Evolutionary conservation across 2,797 vertebrate genomes (phyloP).

Genomic region (Uromys caudimaculatus): DNA sequence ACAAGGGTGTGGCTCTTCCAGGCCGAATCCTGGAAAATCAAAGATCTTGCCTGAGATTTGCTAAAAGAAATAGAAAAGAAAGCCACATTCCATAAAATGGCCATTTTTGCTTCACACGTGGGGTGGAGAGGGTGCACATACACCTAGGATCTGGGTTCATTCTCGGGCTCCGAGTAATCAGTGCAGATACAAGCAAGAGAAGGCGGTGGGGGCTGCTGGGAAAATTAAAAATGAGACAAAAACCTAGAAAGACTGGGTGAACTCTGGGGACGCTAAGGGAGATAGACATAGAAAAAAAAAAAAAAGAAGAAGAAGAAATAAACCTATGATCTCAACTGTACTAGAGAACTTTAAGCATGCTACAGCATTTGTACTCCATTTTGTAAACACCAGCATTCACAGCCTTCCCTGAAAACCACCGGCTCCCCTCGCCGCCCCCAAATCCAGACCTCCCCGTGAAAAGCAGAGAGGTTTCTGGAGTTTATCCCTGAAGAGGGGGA

Average conservation of each 20-base stretch:
- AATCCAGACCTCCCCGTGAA: slow-evolving; percentile 51
- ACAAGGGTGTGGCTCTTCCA: slow-evolving; percentile 12
- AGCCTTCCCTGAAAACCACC: slow-evolving; percentile 45
- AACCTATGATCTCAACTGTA: slow-evolving; percentile 19
- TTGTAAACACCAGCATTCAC: slow-evolving; percentile 35
- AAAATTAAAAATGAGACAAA: slow-evolving; percentile 1
- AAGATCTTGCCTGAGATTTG: slow-evolving; percentile 66
- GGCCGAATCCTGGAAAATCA: slow-evolving; percentile 68
- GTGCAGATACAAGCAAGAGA: slow-evolving; percentile 49
- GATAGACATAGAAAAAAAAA: not conserved
- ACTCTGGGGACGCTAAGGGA: slow-evolving; percentile 38
- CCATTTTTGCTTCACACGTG: slow-evolving; percentile 64
- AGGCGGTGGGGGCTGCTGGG: not conserved
- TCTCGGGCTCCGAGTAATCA: slow-evolving; percentile 57
- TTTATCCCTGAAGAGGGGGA: slow-evolving; percentile 60
- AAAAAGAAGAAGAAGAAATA: slow-evolving; percentile 1
- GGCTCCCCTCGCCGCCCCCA: not conserved
- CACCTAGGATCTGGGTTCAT: not conserved
- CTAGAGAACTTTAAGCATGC: slow-evolving; percentile 57
- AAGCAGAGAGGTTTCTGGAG: slow-evolving; percentile 44
- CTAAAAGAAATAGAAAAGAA: slow-evolving; percentile 41
- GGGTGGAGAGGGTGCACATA: slow-evolving; percentile 46
- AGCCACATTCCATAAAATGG: slow-evolving; percentile 68
- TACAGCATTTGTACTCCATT: not conserved
- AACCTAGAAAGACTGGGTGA: slow-evolving; percentile 65